Evolutionary conservation across 2,113 vertebrate genomes (phyloP).

Genomic region (Laticauda laticaudata): DNA sequence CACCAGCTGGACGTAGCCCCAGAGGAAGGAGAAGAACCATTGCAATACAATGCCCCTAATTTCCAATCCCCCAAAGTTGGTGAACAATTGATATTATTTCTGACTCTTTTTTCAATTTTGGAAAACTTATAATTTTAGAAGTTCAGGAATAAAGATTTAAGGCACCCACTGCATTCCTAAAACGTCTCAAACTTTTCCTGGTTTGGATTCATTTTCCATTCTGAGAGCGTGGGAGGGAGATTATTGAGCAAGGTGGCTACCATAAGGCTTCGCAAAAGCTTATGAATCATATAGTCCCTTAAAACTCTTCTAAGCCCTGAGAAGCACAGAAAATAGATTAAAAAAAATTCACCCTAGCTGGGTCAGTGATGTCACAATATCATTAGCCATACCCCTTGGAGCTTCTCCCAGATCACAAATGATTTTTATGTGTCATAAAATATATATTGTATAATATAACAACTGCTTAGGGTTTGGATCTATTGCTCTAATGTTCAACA

Average conservation of each 20-base stretch:
- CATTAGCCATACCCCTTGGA: neutral
- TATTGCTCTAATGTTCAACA: neutral
- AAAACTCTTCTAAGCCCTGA: neutral
- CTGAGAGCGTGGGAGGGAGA: neutral
- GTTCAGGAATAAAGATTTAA: neutral
- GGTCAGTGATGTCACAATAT: neutral
- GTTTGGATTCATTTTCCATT: neutral
- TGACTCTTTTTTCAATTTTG: neutral
- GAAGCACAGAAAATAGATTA: neutral
- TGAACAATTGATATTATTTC: neutral
- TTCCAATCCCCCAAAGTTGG: neutral
- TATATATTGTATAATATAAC: neutral
- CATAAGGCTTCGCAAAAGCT: neutral
- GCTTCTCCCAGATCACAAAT: neutral
- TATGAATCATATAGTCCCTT: neutral
- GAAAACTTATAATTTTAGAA: neutral
- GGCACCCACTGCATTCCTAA: neutral
- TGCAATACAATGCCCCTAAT: neutral
- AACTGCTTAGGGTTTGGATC: neutral
- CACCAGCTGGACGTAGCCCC: neutral
- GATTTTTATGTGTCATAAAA: neutral
- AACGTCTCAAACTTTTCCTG: neutral
- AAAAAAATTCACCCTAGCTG: neutral
- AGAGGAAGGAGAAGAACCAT: neutral
- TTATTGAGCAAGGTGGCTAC: neutral